These are phyloP conservation scores for Loris lydekkerianus DNA, from an alignment of 2,797 vertebrate genomes.

Conservation along the genomic window DNA sequence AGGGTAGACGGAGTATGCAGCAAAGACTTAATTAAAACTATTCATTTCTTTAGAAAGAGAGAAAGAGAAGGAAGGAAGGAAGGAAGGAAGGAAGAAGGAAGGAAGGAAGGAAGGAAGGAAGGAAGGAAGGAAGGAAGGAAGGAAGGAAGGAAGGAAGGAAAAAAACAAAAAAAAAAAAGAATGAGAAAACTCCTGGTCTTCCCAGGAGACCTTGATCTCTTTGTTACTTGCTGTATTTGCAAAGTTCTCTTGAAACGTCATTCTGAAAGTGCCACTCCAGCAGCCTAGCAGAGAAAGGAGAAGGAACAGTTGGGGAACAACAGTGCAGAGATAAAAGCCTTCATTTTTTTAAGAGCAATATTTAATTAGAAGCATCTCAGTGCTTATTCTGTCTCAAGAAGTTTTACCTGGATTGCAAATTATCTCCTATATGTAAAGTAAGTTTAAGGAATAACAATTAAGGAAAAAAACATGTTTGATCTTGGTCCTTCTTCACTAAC, in stretches of 20 bases:
- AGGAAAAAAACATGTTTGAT: neutral
- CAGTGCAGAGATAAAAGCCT: constrained; percentile 77
- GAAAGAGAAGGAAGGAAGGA: neutral
- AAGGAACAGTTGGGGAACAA: constrained; percentile 64
- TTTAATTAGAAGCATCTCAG: constrained; percentile 24
- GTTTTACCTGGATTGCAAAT: neutral
- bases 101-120: too few species aligned
- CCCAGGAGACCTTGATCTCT: constrained; percentile 86
- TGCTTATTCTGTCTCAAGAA: constrained; percentile 45
- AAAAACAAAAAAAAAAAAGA: too few species aligned
- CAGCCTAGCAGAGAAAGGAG: constrained; percentile 50
- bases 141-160: too few species aligned
- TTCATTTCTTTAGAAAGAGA: constrained; percentile 58
- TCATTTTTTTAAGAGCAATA: constrained; percentile 64
- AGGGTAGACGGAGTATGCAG: constrained; percentile 19
- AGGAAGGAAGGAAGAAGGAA: neutral
- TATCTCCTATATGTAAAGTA: neutral
- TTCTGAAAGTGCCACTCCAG: constrained; percentile 80
- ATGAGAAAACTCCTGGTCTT: constrained; percentile 63
- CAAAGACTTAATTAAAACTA: constrained; percentile 82
- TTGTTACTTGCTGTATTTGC: constrained; percentile 84
- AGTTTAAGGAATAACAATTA: neutral
- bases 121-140: too few species aligned
- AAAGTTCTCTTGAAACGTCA: constrained; percentile 86
- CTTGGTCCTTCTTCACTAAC: neutral